These are phyloP conservation scores for Thalassophryne amazonica DNA, from an alignment of 2,797 vertebrate genomes.

Conservation along the genomic window DNA sequence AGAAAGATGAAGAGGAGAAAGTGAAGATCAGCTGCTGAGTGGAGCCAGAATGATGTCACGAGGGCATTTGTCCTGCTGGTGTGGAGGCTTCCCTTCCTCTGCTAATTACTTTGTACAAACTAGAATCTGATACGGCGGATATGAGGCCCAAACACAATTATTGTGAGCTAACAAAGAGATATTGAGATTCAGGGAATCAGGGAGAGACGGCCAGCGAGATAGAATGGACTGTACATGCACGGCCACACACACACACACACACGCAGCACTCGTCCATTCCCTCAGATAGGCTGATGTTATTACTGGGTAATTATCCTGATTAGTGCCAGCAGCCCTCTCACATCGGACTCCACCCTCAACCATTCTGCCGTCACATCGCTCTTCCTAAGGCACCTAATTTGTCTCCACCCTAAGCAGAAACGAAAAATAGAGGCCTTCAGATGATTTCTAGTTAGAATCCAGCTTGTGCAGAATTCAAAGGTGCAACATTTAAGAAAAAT, in stretches of 20 bases:
- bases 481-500: too few species aligned
- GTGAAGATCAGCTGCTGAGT: conserved; percentile 46
- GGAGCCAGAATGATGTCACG: conserved; percentile 74
- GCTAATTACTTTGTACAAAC: conserved; percentile 84
- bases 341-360: conserved; percentile 69
- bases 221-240: conserved; percentile 44
- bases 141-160: conserved; percentile 81
- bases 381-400: conserved; percentile 59
- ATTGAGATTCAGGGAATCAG: conserved; percentile 73
- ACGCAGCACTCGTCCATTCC: conserved; percentile 87
- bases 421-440: conserved; percentile 40
- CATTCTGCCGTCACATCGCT: conserved; percentile 58
- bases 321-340: conserved; percentile 91
- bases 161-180: conserved; percentile 77
- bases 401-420: conserved; percentile 31
- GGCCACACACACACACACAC: conserved; percentile 14
- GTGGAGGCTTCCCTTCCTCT: conserved; percentile 80
- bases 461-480: neutral
- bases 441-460: neutral
- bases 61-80: conserved; percentile 75
- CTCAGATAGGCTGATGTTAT: conserved; percentile 99
- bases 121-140: conserved; percentile 82
- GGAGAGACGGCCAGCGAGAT: conserved; percentile 64
- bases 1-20: conserved; percentile 40
- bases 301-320: conserved; percentile 99